These are phyloP conservation scores for Acipenser ruthenus DNA, from an alignment of 2,797 vertebrate species.

Conservation along the genomic window DNA sequence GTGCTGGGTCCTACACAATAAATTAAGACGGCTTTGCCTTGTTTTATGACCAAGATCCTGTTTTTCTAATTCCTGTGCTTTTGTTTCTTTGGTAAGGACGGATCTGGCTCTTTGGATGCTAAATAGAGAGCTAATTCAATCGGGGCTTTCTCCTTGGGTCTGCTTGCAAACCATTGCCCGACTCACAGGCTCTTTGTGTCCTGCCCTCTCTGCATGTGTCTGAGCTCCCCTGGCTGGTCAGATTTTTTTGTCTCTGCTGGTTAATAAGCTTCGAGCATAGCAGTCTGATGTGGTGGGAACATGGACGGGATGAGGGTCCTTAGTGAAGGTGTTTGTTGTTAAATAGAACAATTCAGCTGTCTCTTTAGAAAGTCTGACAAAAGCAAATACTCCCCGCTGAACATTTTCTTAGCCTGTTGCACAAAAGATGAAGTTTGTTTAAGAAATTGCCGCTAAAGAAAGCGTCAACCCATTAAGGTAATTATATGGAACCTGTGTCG, in stretches of 20 bases:
- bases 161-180: slow-evolving; percentile 74
- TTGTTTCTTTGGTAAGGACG: slow-evolving; percentile 81
- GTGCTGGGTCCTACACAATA: slow-evolving; percentile 77
- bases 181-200: slow-evolving; percentile 80
- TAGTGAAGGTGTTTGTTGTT: slow-evolving; percentile 95
- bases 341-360: slow-evolving; percentile 94
- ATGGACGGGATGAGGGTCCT: slow-evolving; percentile 82
- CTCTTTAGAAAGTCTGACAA: slow-evolving; percentile 94
- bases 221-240: slow-evolving; percentile 79
- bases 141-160: slow-evolving; percentile 73
- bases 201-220: slow-evolving; percentile 81
- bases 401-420: slow-evolving; percentile 90
- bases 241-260: slow-evolving; percentile 73
- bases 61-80: slow-evolving; percentile 77
- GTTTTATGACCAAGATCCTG: slow-evolving; percentile 85
- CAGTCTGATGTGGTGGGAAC: slow-evolving; percentile 92
- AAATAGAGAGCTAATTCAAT: slow-evolving; percentile 89
- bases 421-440: slow-evolving; percentile 99
- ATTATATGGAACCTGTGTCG: slow-evolving; percentile 99
- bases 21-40: slow-evolving; percentile 78
- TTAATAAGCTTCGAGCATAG: slow-evolving; percentile 88
- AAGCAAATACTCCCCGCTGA: slow-evolving; percentile 92
- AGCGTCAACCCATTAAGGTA: slow-evolving; percentile 99
- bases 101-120: slow-evolving; percentile 83
- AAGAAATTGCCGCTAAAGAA: slow-evolving; percentile 99